Base-by-base conservation (phyloP, 2,888 invertebrate genomes). In the Cryptosula pallasiana region DNA sequence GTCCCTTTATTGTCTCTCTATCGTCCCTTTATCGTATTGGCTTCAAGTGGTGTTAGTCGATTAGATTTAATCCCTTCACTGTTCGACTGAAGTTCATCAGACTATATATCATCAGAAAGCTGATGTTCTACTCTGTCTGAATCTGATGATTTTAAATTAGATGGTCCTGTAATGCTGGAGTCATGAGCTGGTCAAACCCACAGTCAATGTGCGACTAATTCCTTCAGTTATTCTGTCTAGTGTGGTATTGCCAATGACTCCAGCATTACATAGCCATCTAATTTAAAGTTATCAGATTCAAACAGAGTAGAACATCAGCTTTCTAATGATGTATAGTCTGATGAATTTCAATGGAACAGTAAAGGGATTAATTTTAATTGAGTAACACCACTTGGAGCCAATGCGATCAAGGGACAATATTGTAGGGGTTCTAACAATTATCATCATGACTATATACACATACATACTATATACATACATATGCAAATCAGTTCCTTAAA, bases 311-410 rank as follows among this genome's bases (percentile, higher is more conserved):
- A 45, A 45, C 45, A 45, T 45, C 45, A 45, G 45, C 45, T 45
- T 45, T 45, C 45, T 45, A 45, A 45, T 45, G 45, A 45, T 45
- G 45, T 45, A 45, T 45, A 45, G 45, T 45, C 45, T 45, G 45
- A 45, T 45, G 45, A 45, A 45, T 20, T 45, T 45, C 45, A 45
- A 13, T 45, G 45, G 45, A 45, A 45, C 20, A 20, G 45, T 45
- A 45, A 45, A 45, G 45, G 45, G 45, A 45, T 45, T 45, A 45
- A 45, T 13, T 20, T 45, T 45, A 45, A 45, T 45, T 45, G n/a
- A n/a, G n/a, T n/a, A n/a, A 45, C 45, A 45, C 45, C 45, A 45
- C 45, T 45, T 45, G 5, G 45, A 45, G 45, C 45, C 45, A 45
- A 45, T 45, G 20, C 5, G 5, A 45, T 20, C 5, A 45, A 45